These are phyloP conservation scores for Chionomys nivalis DNA, from an alignment of 2,113 vertebrate genomes.

Conservation along the genomic window DNA sequence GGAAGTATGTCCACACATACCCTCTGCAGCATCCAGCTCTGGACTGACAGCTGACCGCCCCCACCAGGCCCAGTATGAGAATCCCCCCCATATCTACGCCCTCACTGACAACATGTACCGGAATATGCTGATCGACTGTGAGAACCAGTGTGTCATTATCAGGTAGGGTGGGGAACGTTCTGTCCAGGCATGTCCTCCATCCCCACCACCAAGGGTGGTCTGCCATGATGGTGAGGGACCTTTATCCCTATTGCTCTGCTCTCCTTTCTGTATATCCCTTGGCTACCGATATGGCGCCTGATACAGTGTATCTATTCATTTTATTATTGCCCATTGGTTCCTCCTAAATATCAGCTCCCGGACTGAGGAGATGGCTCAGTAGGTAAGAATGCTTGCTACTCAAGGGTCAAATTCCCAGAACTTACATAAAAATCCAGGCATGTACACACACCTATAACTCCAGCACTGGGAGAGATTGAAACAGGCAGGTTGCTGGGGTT, in stretches of 20 bases:
- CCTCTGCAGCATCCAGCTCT: rapidly evolving
- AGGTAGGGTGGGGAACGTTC: constrained; percentile 70
- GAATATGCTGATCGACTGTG: constrained; percentile 97
- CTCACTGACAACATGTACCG: constrained; percentile 98
- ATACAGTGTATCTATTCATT: neutral
- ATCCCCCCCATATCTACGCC: constrained; percentile 97
- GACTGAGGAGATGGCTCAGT: neutral
- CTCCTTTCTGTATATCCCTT: neutral
- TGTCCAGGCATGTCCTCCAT: no score
- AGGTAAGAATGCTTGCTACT: no score
- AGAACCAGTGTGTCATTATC: constrained; percentile 99
- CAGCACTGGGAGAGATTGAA: neutral
- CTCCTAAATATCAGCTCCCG: neutral
- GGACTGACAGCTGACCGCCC: constrained; percentile 30
- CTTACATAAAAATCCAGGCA: neutral
- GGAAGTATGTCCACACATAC: rapidly evolving
- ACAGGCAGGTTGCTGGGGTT: neutral
- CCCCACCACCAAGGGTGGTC: no score
- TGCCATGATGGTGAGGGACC: neutral
- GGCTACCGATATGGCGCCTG: neutral
- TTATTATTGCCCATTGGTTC: neutral
- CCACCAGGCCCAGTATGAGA: constrained; percentile 96
- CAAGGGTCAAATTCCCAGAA: neutral
- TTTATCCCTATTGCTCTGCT: neutral
- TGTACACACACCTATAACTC: neutral